Percentiles rank a stretch among this genome's conserved stretches.
phyloP scores from a whole-genome alignment of 2,113 vertebrate species.

The Trochalopteron elliotii region DNA sequence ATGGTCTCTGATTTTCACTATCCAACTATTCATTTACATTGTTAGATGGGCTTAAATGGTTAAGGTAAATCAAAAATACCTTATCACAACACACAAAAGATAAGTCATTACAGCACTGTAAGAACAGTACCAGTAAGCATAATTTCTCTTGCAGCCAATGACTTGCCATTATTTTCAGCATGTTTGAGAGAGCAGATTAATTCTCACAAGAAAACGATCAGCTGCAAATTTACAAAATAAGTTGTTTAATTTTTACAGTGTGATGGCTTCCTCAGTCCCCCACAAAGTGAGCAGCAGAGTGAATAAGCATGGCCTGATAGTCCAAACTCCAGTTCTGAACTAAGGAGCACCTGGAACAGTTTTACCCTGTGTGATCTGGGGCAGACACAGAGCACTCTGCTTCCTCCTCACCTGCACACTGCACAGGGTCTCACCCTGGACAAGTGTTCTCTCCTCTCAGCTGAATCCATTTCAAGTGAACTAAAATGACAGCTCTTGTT shows the following conservation, averaged over 20 bases:
- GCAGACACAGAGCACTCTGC: not conserved
- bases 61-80: not conserved
- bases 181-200: not conserved
- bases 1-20: not conserved
- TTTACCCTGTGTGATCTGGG: not conserved
- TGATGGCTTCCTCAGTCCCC: not conserved
- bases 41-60: not conserved
- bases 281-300: not conserved
- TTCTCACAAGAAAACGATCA: not conserved
- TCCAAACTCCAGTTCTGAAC: not conserved
- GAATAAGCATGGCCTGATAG: accelerated
- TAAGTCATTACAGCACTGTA: not conserved
- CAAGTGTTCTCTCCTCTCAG: not conserved
- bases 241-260: not conserved
- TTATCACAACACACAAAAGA: not conserved
- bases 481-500: not conserved
- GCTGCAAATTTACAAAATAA: not conserved
- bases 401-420: not conserved
- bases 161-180: not conserved
- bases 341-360: not conserved
- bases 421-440: not conserved
- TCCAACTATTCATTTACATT: not conserved
- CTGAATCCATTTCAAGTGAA: not conserved
- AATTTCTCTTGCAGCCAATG: not conserved
- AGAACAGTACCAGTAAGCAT: accelerated